These are phyloP conservation scores for Rhineura floridana DNA, from an alignment of 2,113 vertebrate genomes.

Conservation along the genomic window DNA sequence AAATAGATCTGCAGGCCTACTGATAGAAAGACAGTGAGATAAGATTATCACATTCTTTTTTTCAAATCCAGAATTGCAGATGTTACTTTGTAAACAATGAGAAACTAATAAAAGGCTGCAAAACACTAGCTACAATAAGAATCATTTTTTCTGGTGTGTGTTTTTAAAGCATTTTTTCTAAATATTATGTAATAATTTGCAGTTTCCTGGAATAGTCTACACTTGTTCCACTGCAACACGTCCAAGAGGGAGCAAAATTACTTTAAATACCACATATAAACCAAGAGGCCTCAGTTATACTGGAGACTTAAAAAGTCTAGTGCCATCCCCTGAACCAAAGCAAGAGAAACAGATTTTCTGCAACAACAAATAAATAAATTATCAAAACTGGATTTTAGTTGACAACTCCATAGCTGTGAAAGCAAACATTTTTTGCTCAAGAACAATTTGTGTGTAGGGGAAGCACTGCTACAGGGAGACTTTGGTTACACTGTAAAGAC, in stretches of 20 bases:
- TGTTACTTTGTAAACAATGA: background rate
- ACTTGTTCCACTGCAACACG: background rate
- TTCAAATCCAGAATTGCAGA: background rate
- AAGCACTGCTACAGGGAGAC: background rate
- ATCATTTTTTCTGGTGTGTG: background rate
- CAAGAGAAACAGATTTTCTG: background rate
- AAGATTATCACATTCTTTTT: background rate
- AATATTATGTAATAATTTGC: background rate
- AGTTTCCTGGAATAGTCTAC: background rate
- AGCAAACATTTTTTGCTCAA: background rate
- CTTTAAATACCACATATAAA: background rate
- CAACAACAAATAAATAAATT: background rate
- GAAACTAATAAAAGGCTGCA: background rate
- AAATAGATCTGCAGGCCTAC: background rate
- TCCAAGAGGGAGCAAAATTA: background rate
- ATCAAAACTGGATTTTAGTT: background rate
- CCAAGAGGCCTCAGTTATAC: conserved; percentile 1
- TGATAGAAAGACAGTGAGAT: background rate
- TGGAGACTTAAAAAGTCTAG: background rate
- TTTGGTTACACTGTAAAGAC: background rate
- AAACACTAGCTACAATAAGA: background rate
- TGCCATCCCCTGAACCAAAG: background rate
- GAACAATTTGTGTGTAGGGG: background rate
- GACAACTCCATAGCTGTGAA: background rate
- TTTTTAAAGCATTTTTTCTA: background rate